Evolutionary conservation across 2,888 invertebrate genomes (phyloP).

Genomic region (Rhabditoides inermis): DNA sequence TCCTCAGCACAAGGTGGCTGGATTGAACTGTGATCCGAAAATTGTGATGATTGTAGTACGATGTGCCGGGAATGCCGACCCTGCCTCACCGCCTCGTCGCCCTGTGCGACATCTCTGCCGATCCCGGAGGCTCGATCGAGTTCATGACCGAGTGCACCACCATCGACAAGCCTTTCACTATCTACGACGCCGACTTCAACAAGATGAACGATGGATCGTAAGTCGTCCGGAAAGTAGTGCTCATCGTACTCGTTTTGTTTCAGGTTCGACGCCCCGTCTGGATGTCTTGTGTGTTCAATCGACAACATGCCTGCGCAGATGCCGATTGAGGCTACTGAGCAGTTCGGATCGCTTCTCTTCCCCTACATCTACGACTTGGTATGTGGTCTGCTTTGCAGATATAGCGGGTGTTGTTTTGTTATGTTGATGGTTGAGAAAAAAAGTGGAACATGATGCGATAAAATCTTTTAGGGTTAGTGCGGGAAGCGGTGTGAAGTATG

Average conservation of each 20-base stretch:
- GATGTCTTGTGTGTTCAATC: conserved; percentile 96
- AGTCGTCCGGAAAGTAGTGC: background rate
- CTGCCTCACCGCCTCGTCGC: conserved; percentile 62
- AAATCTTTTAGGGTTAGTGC: no score
- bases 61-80: conserved; percentile 38
- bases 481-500: no score
- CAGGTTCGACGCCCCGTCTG: conserved; percentile 55
- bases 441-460: no score
- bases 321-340: conserved; percentile 90
- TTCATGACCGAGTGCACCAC: conserved; percentile 99
- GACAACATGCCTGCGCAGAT: conserved; percentile 99
- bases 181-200: conserved; percentile 97
- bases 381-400: no score
- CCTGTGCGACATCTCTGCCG: conserved; percentile 96
- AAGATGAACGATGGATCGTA: conserved; percentile 85
- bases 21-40: background rate
- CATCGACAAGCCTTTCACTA: conserved; percentile 94
- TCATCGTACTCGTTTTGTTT: background rate
- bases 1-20: conserved; percentile 63
- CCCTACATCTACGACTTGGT: conserved; percentile 81
- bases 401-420: no score
- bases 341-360: conserved; percentile 83
- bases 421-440: no score
- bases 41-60: conserved; percentile 22
- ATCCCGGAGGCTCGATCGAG: conserved; percentile 95